A percentile compares a stretch with the other conserved stretches of the same genome.
These are phyloP conservation scores for Microcebus griseorufus DNA, from an alignment of 2,113 vertebrate genomes.

Conservation along the genomic window DNA sequence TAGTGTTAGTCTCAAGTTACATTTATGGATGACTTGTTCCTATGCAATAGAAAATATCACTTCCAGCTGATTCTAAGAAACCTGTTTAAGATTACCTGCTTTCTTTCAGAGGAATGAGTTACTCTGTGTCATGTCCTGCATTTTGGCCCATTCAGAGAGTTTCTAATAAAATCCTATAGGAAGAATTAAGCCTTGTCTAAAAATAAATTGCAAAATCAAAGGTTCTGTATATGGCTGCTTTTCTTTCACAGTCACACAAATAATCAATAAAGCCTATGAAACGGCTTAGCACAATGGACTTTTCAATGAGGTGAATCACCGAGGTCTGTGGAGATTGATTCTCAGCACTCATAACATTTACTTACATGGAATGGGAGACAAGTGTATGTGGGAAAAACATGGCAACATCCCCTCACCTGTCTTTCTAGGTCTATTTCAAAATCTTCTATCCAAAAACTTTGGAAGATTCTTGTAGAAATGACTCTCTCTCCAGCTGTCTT, in stretches of 20 bases:
- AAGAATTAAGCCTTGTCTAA: conserved; percentile 3
- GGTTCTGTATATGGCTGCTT: neutral
- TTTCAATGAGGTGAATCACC: neutral
- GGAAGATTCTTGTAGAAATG: neutral
- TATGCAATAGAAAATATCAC: neutral
- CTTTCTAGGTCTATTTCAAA: neutral
- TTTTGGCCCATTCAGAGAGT: neutral
- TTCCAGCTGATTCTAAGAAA: conserved; percentile 1
- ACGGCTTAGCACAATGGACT: neutral
- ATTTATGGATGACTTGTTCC: neutral
- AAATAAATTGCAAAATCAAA: conserved; percentile 45
- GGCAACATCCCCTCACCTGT: neutral
- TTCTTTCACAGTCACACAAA: neutral
- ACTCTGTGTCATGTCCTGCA: neutral
- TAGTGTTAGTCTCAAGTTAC: neutral
- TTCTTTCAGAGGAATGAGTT: neutral
- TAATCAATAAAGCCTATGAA: conserved; percentile 9
- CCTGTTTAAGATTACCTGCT: neutral
- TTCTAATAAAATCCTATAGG: neutral
- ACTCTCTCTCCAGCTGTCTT: neutral
- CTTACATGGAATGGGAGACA: neutral
- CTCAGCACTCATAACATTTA: neutral
- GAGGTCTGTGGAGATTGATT: neutral
- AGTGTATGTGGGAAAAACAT: neutral
- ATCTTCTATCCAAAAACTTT: neutral